Evolutionary conservation across 2,797 vertebrate genomes (phyloP), one percentile per base, ranked within the genome.

Genomic region (Artibeus lituratus): DNA sequence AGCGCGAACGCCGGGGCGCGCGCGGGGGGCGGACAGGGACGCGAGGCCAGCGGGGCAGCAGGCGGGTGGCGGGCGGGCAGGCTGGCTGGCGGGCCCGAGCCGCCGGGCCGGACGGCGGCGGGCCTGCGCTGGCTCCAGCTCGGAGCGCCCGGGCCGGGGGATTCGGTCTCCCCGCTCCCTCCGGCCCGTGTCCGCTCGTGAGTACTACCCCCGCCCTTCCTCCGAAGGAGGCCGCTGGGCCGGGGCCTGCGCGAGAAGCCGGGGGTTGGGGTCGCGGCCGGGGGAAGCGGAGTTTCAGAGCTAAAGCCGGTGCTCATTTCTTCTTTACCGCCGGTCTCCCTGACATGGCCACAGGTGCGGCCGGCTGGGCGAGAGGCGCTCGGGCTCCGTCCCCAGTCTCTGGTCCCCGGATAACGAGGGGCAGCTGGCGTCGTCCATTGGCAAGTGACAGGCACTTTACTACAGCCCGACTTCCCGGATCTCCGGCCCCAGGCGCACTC

Each of bases 341-440:
- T 96, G 94, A 73, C 90, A 85, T 87, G 97, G 83, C 95, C 96
- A 96, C 97, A 97, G 97, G 97, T 97, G 97, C 88, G 65, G 96
- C 94, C 47, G 72, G 57, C 90, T 35, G 10, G 74, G 84, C 47
- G 44, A 73, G 67, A 70, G 92, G 96, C 86, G 47, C 72, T 42
- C 16, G 29, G 88, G 94, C 92, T 24, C 26, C 1, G 11, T 53
- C 74, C 32, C 67, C 85, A 57, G 26, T 53, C 55, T 72, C 51
- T 70, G 42, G 73, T 16, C 14, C 35, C 59, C 12, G 24, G 47
- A 32, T 91, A 89, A 96, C 72, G 35, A 94, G 87, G 96, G 96
- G 92, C 94, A 97, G 85, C 95, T 96, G 97, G 84, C 78, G 94
- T 96, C 96, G 72, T 93, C 94, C 97, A 67, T 96, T 92, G 96